Base-by-base conservation (phyloP, 2,113 vertebrate genomes). In the Prochilodus magdalenae region DNA sequence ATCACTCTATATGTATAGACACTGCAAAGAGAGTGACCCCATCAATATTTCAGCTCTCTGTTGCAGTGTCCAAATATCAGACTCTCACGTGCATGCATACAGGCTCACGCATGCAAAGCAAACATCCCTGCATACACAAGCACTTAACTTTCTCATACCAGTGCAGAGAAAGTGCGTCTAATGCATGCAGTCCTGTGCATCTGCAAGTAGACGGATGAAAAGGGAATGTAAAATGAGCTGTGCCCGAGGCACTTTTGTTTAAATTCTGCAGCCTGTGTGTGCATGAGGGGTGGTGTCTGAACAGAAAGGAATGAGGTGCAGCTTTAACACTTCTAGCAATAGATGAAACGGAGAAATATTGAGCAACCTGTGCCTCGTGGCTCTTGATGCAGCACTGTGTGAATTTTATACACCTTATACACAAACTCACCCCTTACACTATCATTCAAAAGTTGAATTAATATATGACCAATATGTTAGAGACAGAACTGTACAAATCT, bases 1-100 rank as follows among this genome's bases (percentile, higher is more conserved):
- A 83, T 72, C 77, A 67, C 53, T 77, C 73, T 77, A 63, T 83
- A 82, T 77, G 47, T 49, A 73, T 57, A 75, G 49, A 82, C 55
- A 70, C 26, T 29, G 71, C 55, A 65, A n/a, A 73, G 33, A 80
- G 67, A 55, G 73, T 76, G 53, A 80, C 77, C 77, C 63, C 73
- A 73, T 83, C 27, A 49, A 80, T 73, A 73, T 66, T 86, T 72
- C n/a, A 65, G 49, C 12, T 77, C 57, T 73, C 72, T 20, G 72
- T 63, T 47, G 47, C 51, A 51, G 60, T 78, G 60, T 78, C 65
- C 62, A 70, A 44, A 66, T 79, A 30, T 26, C 55, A 44, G 20
- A 63, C 44, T 13, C 4, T 14, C 24, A n/a, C 69, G 59, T 33
- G 47, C 51, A 22, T 15, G 20, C 69, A 73, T 49, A 49, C 26